Evolutionary conservation across 2,113 vertebrate genomes (phyloP).

Genomic region (Bubo scandiacus): DNA sequence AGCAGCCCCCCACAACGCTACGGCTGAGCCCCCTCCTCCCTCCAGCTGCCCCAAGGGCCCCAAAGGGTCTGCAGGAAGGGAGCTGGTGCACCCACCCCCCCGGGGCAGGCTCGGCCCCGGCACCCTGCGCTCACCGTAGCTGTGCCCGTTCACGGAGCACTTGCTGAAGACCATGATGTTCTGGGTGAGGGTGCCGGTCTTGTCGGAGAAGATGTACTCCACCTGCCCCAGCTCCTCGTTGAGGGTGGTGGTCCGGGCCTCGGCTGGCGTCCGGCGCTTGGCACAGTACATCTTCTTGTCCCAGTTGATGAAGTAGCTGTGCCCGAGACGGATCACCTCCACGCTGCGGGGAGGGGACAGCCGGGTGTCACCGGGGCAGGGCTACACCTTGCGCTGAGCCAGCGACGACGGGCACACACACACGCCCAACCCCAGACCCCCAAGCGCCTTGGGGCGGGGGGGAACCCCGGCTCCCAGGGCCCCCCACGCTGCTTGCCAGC

Average conservation of each 20-base stretch:
- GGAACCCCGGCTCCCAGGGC: neutral
- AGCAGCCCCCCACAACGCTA: fast-evolving
- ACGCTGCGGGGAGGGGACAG: slow-evolving; percentile 72
- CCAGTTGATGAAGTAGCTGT: slow-evolving; percentile 98
- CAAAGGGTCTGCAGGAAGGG: neutral
- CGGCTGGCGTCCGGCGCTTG: slow-evolving; percentile 79
- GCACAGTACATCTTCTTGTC: slow-evolving; percentile 92
- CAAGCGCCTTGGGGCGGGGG: neutral
- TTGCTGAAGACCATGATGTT: slow-evolving; percentile 97
- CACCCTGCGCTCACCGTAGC: slow-evolving; percentile 74
- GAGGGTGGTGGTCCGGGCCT: slow-evolving; percentile 90
- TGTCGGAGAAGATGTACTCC: slow-evolving; percentile 95
- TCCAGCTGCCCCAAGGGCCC: neutral
- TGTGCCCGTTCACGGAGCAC: slow-evolving; percentile 86
- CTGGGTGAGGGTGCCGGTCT: slow-evolving; percentile 93
- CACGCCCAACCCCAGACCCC: neutral
- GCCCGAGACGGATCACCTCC: slow-evolving; percentile 92
- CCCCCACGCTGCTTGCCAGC: neutral
- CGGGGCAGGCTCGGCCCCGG: neutral
- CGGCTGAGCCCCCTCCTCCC: neutral
- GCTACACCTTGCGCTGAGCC: neutral
- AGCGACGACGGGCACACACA: fast-evolving
- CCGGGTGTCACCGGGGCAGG: neutral
- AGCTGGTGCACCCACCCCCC: neutral
- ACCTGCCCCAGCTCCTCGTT: slow-evolving; percentile 94